Evolutionary conservation across 1,140 invertebrate genomes (phyloP).

Genomic region (Musca domestica): DNA sequence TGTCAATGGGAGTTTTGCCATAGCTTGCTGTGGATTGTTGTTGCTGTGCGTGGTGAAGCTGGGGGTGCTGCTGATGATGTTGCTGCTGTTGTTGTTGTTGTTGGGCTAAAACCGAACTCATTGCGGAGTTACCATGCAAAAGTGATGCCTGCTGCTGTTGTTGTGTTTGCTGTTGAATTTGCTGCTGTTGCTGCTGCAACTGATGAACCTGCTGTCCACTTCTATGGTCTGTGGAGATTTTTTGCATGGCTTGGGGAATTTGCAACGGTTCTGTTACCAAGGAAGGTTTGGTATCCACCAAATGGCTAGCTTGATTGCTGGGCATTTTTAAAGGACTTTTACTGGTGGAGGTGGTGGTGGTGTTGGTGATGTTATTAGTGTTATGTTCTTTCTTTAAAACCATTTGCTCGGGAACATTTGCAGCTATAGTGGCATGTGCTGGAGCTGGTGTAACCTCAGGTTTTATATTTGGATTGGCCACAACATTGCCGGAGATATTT

Average conservation of each 20-base stretch:
- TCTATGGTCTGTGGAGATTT: background rate
- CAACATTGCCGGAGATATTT: too few relatives aligned
- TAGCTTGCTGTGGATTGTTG: background rate
- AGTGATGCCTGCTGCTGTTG: background rate
- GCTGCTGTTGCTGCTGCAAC: background rate
- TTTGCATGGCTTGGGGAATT: background rate
- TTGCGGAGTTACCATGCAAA: background rate
- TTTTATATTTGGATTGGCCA: too few relatives aligned
- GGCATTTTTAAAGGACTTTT: background rate
- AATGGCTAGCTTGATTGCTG: background rate
- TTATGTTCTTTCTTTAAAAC: background rate
- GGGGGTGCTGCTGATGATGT: constrained; percentile 1
- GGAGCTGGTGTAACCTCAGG: too few relatives aligned
- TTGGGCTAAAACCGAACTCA: background rate
- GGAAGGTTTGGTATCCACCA: background rate
- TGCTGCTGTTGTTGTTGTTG: constrained; percentile 4
- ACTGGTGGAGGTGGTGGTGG: too few relatives aligned
- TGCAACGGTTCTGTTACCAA: background rate
- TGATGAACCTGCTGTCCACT: background rate
- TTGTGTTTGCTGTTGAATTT: background rate
- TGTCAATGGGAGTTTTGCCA: background rate
- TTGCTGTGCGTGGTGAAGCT: background rate
- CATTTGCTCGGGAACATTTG: too few relatives aligned
- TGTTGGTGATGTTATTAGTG: background rate
- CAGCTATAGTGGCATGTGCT: too few relatives aligned